A percentile compares a stretch with the other conserved stretches of the same genome.
Conservation (phyloP, 1,140 invertebrate species). For the Orius insidiosus region DNA sequence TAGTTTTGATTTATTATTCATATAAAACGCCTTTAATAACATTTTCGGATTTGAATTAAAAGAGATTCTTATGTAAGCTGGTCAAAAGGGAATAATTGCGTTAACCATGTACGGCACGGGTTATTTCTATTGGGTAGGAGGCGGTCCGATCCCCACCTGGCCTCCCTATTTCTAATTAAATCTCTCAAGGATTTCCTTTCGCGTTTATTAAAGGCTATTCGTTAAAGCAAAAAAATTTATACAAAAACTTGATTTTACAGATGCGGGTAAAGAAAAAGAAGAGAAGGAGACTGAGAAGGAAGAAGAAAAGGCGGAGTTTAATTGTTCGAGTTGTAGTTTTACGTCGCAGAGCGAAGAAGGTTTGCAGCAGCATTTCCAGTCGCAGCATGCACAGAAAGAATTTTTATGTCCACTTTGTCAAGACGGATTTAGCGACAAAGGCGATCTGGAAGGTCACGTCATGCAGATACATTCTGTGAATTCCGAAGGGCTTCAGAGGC, state of each 20-base stretch:
- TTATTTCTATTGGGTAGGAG: too few species aligned
- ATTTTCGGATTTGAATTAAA: too few species aligned
- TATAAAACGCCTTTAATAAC: too few species aligned
- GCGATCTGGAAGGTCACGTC: conserved; percentile 69
- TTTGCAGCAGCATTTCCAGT: conserved; percentile 47
- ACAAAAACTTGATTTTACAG: not conserved
- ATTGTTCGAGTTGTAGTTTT: conserved; percentile 53
- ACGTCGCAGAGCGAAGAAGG: conserved; percentile 44
- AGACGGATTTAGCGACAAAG: conserved; percentile 64
- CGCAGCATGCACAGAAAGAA: conserved; percentile 37
- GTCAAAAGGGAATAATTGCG: too few species aligned
- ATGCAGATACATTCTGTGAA: conserved; percentile 89
- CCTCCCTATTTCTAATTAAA: too few species aligned
- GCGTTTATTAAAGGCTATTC: too few species aligned
- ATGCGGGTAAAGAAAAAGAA: conserved; percentile 10
- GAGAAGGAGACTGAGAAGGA: conserved; percentile 17
- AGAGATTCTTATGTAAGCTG: too few species aligned
- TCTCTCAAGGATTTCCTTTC: too few species aligned
- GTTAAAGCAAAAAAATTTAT: too few species aligned
- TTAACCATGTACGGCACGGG: too few species aligned
- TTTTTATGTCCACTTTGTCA: conserved; percentile 82
- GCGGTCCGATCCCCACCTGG: too few species aligned
- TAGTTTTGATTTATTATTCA: too few species aligned
- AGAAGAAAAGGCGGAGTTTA: conserved; percentile 13
- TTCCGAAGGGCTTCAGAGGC: conserved; percentile 74